phyloP scores from a whole-genome alignment of 1,140 invertebrate species.

The Palaemon carinicauda region DNA sequence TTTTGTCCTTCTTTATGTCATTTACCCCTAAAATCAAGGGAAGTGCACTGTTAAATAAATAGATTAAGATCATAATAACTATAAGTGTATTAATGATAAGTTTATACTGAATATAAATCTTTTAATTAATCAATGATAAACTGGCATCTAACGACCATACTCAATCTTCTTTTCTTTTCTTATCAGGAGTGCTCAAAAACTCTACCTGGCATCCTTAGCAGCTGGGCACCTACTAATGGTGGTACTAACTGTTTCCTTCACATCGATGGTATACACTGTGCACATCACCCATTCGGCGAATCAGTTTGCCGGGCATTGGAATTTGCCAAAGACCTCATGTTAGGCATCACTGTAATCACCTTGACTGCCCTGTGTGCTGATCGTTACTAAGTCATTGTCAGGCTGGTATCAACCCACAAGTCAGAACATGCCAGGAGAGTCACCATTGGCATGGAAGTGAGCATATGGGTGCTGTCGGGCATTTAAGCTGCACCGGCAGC shows the following conservation, averaged over 20 bases:
- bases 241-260: conserved; percentile 81
- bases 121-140: too few relatives aligned
- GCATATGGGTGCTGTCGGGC: conserved; percentile 84
- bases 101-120: too few relatives aligned
- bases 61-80: too few relatives aligned
- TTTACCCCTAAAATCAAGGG: too few relatives aligned
- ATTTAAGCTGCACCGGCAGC: conserved; percentile 70
- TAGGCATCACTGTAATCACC: conserved; percentile 93
- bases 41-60: too few relatives aligned
- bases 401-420: conserved; percentile 29
- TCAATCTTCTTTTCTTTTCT: not conserved
- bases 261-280: conserved; percentile 82
- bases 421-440: conserved; percentile 33
- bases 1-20: too few relatives aligned
- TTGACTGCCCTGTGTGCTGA: conserved; percentile 89
- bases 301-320: conserved; percentile 82
- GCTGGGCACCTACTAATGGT: conserved; percentile 84
- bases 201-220: conserved; percentile 83
- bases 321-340: conserved; percentile 89
- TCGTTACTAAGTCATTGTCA: conserved; percentile 84
- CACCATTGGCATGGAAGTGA: conserved; percentile 55
- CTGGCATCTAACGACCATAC: too few relatives aligned
- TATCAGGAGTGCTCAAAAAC: conserved; percentile 84
- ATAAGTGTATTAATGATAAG: too few relatives aligned
- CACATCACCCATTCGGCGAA: conserved; percentile 86